These are phyloP conservation scores for Pholis gunnellus DNA, from an alignment of 2,113 vertebrate genomes.

Conservation along the genomic window DNA sequence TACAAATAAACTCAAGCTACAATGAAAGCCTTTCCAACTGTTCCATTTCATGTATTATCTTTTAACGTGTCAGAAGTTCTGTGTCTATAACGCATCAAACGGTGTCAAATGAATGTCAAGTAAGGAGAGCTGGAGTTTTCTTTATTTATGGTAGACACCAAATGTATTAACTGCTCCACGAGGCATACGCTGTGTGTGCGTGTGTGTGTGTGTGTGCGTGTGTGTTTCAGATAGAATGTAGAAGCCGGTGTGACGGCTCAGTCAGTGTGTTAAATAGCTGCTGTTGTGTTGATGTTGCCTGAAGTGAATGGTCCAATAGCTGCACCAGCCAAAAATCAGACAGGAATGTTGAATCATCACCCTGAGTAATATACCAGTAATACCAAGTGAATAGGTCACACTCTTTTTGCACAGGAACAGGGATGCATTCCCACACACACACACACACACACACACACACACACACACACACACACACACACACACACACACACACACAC, in stretches of 20 bases:
- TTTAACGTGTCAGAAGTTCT: neutral
- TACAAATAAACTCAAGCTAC: neutral
- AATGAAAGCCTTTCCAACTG: neutral
- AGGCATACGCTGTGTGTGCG: neutral
- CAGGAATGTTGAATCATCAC: constrained; percentile 77
- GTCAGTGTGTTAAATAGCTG: constrained; percentile 37
- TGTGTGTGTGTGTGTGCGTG: constrained; percentile 27
- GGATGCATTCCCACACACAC: constrained; percentile 5
- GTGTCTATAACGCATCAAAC: neutral
- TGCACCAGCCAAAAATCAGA: constrained; percentile 50
- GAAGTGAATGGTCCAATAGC: constrained; percentile 49
- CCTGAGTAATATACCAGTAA: constrained; percentile 67
- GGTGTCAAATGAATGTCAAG: neutral
- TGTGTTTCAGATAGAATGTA: constrained; percentile 13
- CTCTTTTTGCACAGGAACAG: constrained; percentile 13
- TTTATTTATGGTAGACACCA: neutral
- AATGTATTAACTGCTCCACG: neutral
- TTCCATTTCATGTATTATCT: neutral
- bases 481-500: constrained; percentile 33
- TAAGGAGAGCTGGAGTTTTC: neutral
- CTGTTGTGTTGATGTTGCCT: constrained; percentile 46
- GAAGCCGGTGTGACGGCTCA: constrained; percentile 19
- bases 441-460: constrained; percentile 23
- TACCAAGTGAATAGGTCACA: constrained; percentile 58
- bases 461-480: constrained; percentile 36